A percentile compares a stretch with the other conserved stretches of the same genome.
These are phyloP conservation scores for Apodemus sylvaticus DNA, from an alignment of 2,113 vertebrate genomes.

Conservation along the genomic window DNA sequence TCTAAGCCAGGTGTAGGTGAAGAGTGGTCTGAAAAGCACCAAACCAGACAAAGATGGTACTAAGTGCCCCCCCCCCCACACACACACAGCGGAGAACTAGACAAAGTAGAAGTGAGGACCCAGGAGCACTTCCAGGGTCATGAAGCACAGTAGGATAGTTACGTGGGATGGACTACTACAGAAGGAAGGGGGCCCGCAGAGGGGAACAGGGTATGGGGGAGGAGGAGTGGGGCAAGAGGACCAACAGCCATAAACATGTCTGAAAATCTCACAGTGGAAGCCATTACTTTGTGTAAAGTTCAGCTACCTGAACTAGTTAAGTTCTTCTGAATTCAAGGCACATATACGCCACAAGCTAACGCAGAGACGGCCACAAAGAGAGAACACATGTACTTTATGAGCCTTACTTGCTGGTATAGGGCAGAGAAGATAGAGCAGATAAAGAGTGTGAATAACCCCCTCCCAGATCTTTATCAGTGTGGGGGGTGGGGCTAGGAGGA, in stretches of 20 bases:
- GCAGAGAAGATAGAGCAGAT: not conserved
- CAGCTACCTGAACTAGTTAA: not conserved
- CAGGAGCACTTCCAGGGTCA: not conserved
- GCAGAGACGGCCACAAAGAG: not conserved
- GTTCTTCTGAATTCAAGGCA: not conserved
- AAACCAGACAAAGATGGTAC: not conserved
- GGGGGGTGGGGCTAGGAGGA: not conserved
- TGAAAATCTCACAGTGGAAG: not conserved
- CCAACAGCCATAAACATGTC: not conserved
- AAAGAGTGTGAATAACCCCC: not conserved
- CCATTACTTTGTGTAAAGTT: not conserved
- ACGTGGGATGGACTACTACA: too few relatives aligned
- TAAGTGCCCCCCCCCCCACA: not conserved
- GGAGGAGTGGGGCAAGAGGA: not conserved
- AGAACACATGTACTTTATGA: not conserved
- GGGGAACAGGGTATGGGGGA: not conserved
- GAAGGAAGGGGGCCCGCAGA: not conserved
- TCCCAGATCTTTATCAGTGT: not conserved
- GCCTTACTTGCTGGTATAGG: not conserved
- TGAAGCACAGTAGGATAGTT: too few relatives aligned
- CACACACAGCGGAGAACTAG: not conserved
- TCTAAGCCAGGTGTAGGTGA: not conserved
- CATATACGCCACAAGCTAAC: not conserved
- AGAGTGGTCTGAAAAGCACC: not conserved
- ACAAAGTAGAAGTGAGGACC: not conserved